Evolutionary conservation across 2,888 invertebrate species (phyloP).

Genomic region (Schizotus pectinicornis): DNA sequence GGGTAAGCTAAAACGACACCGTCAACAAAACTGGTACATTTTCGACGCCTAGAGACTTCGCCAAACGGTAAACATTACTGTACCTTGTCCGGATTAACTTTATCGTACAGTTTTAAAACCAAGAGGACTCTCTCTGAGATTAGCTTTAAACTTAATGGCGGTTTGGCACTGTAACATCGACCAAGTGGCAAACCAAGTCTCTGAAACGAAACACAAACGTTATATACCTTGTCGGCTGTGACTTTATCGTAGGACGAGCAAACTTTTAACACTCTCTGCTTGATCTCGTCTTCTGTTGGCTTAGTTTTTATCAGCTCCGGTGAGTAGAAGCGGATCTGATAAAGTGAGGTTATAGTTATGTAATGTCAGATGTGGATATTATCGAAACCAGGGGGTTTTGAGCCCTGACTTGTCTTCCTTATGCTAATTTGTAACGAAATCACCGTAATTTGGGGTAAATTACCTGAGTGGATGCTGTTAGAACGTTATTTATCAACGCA

Average conservation of each 20-base stretch:
- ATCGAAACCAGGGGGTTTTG: not conserved
- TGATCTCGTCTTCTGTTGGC: constrained; percentile 69
- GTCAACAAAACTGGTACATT: constrained; percentile 1
- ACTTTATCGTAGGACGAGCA: constrained; percentile 90
- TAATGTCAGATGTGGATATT: constrained; percentile 16
- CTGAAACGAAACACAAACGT: constrained; percentile 61
- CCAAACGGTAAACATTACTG: constrained; percentile 50
- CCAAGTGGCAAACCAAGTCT: constrained; percentile 67
- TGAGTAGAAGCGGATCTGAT: constrained; percentile 47
- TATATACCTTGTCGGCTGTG: constrained; percentile 79
- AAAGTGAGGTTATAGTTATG: constrained; percentile 37
- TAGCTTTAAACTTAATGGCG: constrained; percentile 81
- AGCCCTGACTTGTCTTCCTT: too few species aligned
- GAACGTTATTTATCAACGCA: not conserved
- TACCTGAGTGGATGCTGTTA: constrained; percentile 2
- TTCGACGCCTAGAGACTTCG: constrained; percentile 35
- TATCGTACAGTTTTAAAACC: constrained; percentile 97
- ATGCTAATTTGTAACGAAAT: not conserved
- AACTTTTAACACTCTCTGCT: constrained; percentile 85
- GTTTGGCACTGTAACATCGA: constrained; percentile 76
- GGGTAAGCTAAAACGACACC: constrained; percentile 72
- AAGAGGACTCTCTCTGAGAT: constrained; percentile 90
- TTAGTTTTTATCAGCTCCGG: constrained; percentile 59
- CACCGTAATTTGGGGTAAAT: too few species aligned
- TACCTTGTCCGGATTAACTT: constrained; percentile 94